Evolutionary conservation across 1,140 invertebrate genomes (phyloP).

Genomic region (Coptotermes formosanus): DNA sequence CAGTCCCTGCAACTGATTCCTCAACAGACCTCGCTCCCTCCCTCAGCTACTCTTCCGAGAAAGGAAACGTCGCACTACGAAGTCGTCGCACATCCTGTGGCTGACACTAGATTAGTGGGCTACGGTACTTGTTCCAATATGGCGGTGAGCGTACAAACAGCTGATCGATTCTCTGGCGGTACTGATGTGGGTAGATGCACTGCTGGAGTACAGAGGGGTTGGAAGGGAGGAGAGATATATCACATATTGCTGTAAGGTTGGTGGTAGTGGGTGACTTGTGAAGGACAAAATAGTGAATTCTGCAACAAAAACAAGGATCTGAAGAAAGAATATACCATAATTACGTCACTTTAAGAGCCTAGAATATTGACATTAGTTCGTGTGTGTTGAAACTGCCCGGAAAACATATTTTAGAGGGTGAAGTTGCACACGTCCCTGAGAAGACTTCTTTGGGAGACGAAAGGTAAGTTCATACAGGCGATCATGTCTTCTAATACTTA

Average conservation of each 20-base stretch:
- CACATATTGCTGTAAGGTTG: neutral
- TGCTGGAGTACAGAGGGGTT: neutral
- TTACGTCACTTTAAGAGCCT: neutral
- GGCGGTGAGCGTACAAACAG: slow-evolving; percentile 11
- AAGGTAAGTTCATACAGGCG: neutral
- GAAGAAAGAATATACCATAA: neutral
- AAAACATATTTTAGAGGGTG: neutral
- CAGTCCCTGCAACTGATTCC: too few species aligned
- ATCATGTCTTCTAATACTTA: neutral
- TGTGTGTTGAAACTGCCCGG: neutral
- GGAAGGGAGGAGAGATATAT: neutral
- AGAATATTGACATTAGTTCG: neutral
- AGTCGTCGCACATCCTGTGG: neutral
- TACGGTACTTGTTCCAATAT: neutral
- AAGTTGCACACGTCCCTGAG: neutral
- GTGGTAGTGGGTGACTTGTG: neutral
- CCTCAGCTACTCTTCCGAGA: neutral
- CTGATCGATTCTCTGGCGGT: slow-evolving; percentile 9
- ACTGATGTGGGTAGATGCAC: slow-evolving; percentile 5
- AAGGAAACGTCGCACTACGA: neutral
- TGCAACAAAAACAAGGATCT: neutral
- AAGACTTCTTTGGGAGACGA: neutral
- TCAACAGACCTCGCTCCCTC: too few species aligned
- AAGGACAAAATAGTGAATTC: neutral
- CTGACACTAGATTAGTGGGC: neutral